phyloP scores from a whole-genome alignment of 2,797 vertebrate species.

The Myotis vivesi region DNA sequence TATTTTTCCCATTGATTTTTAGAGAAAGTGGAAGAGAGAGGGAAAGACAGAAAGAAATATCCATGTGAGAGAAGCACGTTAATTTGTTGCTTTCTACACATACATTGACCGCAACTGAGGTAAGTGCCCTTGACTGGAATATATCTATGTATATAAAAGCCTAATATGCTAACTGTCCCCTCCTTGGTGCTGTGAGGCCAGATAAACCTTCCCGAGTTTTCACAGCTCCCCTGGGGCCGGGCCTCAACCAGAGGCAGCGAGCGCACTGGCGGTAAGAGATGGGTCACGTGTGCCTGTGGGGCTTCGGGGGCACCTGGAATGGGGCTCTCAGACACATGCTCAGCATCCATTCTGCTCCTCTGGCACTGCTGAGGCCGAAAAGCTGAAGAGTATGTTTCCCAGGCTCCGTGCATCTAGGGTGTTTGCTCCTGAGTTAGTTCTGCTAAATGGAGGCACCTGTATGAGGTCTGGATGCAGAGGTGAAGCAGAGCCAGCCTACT shows the following conservation, averaged over 20 bases:
- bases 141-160: too few relatives aligned
- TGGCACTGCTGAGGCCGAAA: background rate
- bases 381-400: background rate
- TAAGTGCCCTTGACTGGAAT: too few relatives aligned
- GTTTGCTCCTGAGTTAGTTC: background rate
- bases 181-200: background rate
- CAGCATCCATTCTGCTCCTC: background rate
- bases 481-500: background rate
- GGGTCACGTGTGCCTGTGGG: background rate
- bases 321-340: background rate
- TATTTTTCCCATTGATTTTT: too few relatives aligned
- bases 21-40: too few relatives aligned
- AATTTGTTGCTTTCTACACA: too few relatives aligned
- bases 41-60: too few relatives aligned
- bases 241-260: background rate
- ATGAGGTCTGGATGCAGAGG: background rate
- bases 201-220: background rate
- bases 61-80: too few relatives aligned
- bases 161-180: background rate
- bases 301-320: background rate
- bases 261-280: background rate
- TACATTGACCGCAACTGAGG: too few relatives aligned
- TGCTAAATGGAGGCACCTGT: background rate
- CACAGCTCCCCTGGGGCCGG: background rate
- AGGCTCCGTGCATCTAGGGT: background rate